Base-by-base conservation (phyloP, 2,797 vertebrate genomes). In the Otus scops region DNA sequence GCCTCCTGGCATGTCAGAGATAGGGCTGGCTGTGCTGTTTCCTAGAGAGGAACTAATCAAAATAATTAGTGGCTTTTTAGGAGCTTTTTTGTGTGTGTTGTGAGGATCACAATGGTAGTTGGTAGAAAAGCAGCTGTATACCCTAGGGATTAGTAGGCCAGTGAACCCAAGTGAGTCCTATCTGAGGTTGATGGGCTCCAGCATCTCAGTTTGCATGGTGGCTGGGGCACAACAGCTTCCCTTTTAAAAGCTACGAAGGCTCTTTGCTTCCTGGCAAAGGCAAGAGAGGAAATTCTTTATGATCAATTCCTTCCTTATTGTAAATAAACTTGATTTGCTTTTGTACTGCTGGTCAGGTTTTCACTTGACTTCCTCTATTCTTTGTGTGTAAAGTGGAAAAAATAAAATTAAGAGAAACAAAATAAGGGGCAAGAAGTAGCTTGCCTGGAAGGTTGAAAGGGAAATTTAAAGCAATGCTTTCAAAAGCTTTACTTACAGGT, bases 1-100 rank as follows among this genome's bases (percentile, higher is more conserved):
- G 21, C 47, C 47, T 51, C 8, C 9, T 0, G 1, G 36, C 15
- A 8, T 12, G 18, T 43, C 23, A 24, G 65, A n/a, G 30, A 13
- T 0, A 0, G 38, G 7, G 7, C 26, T 89, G 71, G 26, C 54
- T 56, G 57, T 65, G 36, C 36, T 41, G 11, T 54, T 78, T 53
- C 28, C 56, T 75, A 3, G 10, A 14, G 10, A 41, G 16, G 26
- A 16, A 39, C 38, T 83, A 83, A 79, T 5, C 57, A 69, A 83
- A 60, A 32, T 34, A 47, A 48, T 32, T 23, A 41, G 30, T 57
- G 54, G 21, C 39, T 54, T 43, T 59, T 53, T 23, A 51, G 17
- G 18, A 9, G 3, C 21, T 65, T 38, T 41, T 67, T 19, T 13
- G 18, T 34, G 4, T 38, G 30, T 56, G 11, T 28, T 41, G 5